These are phyloP conservation scores for Drosophila acutilabella DNA, from an alignment of 2,888 invertebrate species.

Conservation along the genomic window DNA sequence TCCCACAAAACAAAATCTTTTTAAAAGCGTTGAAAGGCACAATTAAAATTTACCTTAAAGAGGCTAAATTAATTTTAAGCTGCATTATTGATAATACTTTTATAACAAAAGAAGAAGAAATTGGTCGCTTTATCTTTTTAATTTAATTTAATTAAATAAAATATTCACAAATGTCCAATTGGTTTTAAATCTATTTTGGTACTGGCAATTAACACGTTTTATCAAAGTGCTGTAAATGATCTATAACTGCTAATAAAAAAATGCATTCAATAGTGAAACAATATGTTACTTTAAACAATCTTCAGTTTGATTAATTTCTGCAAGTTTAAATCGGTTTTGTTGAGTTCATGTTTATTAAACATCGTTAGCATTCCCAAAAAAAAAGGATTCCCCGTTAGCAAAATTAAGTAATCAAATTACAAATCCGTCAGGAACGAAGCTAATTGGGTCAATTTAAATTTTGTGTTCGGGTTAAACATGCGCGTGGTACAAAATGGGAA, in stretches of 20 bases:
- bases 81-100: too few species aligned
- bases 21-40: neutral
- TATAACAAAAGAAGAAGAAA: too few species aligned
- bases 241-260: too few species aligned
- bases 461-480: too few species aligned
- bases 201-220: neutral
- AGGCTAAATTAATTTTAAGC: too few species aligned
- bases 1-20: neutral
- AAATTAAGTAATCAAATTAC: too few species aligned
- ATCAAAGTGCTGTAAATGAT: neutral
- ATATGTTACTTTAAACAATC: neutral
- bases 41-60: too few species aligned
- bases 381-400: too few species aligned
- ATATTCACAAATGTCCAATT: neutral
- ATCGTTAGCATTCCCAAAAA: constrained; percentile 20
- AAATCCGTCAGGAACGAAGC: too few species aligned
- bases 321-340: constrained; percentile 10
- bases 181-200: constrained; percentile 1
- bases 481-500: constrained; percentile 61
- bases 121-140: too few species aligned
- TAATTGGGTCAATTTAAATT: too few species aligned
- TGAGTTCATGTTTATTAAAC: constrained; percentile 49
- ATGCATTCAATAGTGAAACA: neutral
- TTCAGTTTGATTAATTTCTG: constrained; percentile 1
- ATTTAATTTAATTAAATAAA: too few species aligned